Base-by-base conservation (phyloP, 1,140 invertebrate species). In the Ostrea edulis region DNA sequence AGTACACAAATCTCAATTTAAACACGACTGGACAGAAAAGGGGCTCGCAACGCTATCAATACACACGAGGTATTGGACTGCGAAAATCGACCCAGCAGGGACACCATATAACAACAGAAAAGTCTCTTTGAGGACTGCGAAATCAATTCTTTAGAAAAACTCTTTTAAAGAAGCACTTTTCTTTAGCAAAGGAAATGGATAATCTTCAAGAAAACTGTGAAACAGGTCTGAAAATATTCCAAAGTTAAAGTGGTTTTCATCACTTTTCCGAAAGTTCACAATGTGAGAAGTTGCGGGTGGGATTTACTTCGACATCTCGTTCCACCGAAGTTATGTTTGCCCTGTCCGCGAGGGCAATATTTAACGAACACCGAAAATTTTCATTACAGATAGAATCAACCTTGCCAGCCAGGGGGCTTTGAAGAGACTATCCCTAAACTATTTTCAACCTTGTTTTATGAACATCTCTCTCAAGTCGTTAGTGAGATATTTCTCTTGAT, bases 1-100 rank as follows among this genome's bases (percentile, higher is more conserved):
- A 83, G 44, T 52, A 83, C 82, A 83, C 82, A 83, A 53, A 83
- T 83, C 44, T n/a, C 44, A 29, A 22, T 83, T 83, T 83, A 83
- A 52, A 83, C 44, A 51, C 35, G 51, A 81, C 44, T 83, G 52
- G 52, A 53, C 3, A 83, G 82, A 83, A 83, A 83, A 83, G 29
- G 82, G 82, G 82, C 82, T 83, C 20, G 82, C n/a, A 83, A 29
- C 14, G 44, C 44, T 83, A 83, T 83, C 68, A 77, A 25, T 77
- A 77, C 68, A 77, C 55, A 77, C 68, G 8, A 14, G 14, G 25
- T 62, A 35, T 35, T 20, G 68, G 68, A 35, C 68, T 77, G 25
- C 29, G 25, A 22, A 77, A 35, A 77, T 25, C 29, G 12, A 77
- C 35, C 22, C 68, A 25, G 25, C 68, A 77, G 68, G 25, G 68